phyloP scores from a whole-genome alignment of 2,797 vertebrate genomes.

The Pygocentrus nattereri region DNA sequence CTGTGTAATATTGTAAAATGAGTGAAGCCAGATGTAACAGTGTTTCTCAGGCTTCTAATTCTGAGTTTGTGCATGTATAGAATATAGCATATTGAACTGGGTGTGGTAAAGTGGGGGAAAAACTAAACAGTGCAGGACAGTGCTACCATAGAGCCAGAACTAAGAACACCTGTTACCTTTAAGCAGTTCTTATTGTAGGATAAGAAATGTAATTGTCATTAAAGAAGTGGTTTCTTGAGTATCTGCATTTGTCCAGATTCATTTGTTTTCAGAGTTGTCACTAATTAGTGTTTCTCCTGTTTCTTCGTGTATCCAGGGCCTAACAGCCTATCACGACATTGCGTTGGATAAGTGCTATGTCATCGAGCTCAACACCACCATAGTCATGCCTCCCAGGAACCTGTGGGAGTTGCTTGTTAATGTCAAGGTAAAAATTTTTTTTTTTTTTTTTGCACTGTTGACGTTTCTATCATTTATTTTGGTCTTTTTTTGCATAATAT shows the following conservation, averaged over 20 bases:
- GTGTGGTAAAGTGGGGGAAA: too few relatives aligned
- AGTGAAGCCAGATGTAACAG: neutral
- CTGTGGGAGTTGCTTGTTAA: slow-evolving; percentile 94
- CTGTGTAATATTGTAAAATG: neutral
- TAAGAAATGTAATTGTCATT: neutral
- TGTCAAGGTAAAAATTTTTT: slow-evolving; percentile 86
- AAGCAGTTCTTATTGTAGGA: neutral
- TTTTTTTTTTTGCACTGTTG: neutral
- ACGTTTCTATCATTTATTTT: neutral
- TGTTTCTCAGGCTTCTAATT: neutral
- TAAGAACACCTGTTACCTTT: neutral
- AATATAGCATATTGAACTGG: too few relatives aligned
- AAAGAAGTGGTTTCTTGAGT: neutral
- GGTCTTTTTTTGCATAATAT: neutral
- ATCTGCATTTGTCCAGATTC: neutral
- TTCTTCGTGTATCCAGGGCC: slow-evolving; percentile 75
- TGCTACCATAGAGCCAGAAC: too few relatives aligned
- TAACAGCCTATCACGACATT: slow-evolving; percentile 94
- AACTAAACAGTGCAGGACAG: too few relatives aligned
- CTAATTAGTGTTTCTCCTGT: slow-evolving; percentile 8
- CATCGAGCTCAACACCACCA: slow-evolving; percentile 91
- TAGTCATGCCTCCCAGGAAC: slow-evolving; percentile 91
- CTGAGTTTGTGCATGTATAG: neutral
- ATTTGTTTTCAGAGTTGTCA: neutral
- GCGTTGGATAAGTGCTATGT: slow-evolving; percentile 94